These are phyloP conservation scores for Limnephilus rhombicus DNA, from an alignment of 2,888 invertebrate species.

Conservation along the genomic window DNA sequence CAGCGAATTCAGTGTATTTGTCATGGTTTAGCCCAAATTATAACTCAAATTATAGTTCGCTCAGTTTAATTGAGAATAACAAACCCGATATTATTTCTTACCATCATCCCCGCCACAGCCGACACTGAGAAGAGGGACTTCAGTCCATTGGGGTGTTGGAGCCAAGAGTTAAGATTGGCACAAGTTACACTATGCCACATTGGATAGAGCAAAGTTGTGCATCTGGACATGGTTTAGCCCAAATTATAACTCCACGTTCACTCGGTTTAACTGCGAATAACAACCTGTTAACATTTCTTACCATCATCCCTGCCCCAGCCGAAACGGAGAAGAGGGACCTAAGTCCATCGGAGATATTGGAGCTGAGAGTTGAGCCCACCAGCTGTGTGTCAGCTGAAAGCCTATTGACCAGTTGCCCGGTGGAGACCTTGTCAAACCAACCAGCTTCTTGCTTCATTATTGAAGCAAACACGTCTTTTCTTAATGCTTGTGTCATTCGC, in stretches of 20 bases:
- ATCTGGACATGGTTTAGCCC: no score
- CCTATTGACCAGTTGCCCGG: slow-evolving; percentile 95
- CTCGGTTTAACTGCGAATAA: not conserved
- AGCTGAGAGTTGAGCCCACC: slow-evolving; percentile 94
- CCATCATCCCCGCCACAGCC: slow-evolving; percentile 97
- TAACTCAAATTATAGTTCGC: not conserved
- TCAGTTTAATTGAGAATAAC: not conserved
- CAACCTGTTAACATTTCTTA: slow-evolving; percentile 70
- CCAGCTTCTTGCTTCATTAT: slow-evolving; percentile 92
- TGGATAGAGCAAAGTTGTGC: no score
- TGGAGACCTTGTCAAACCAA: slow-evolving; percentile 93
- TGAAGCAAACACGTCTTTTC: slow-evolving; percentile 87
- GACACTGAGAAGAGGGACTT: slow-evolving; percentile 91
- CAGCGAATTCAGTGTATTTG: no score
- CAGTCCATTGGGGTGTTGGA: slow-evolving; percentile 95
- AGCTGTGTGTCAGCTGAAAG: slow-evolving; percentile 93
- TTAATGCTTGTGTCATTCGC: slow-evolving; percentile 89
- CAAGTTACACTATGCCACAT: no score
- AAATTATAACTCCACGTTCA: not conserved
- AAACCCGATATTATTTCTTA: slow-evolving; percentile 70
- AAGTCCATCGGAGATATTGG: slow-evolving; percentile 96
- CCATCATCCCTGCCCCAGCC: slow-evolving; percentile 97
- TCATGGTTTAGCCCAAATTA: no score
- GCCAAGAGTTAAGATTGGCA: slow-evolving; percentile 84
- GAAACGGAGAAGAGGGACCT: slow-evolving; percentile 91